Evolutionary conservation across 2,797 vertebrate species (phyloP).

Genomic region (Anniella stebbinsi): DNA sequence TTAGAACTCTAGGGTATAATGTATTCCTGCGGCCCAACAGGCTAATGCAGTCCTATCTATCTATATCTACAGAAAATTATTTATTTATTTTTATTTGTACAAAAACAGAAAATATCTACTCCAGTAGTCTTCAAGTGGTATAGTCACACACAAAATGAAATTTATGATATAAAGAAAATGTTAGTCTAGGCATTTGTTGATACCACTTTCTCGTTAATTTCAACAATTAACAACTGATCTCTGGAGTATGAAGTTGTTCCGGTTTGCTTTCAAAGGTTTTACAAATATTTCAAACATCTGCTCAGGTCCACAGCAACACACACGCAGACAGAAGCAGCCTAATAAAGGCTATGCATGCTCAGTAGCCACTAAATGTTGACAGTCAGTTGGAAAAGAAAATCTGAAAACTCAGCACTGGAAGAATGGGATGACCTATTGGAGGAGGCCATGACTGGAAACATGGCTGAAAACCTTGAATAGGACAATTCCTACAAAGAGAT

Average conservation of each 20-base stretch:
- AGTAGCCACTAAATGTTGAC: background rate
- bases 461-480: background rate
- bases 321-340: no score
- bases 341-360: background rate
- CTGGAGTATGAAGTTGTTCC: no score
- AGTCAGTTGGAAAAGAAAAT: background rate
- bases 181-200: background rate
- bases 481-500: background rate
- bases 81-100: no score
- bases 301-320: no score
- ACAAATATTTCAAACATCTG: no score
- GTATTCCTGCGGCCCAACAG: no score
- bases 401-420: background rate
- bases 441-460: background rate
- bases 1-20: no score
- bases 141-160: background rate
- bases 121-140: background rate
- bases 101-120: background rate
- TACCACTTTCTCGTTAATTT: background rate
- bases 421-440: background rate
- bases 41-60: no score
- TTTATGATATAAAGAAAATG: no score
- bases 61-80: no score
- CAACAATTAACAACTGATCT: background rate
- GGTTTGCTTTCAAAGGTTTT: no score